Base-by-base conservation (phyloP, 2,888 invertebrate genomes). In the Lymantria monacha region DNA sequence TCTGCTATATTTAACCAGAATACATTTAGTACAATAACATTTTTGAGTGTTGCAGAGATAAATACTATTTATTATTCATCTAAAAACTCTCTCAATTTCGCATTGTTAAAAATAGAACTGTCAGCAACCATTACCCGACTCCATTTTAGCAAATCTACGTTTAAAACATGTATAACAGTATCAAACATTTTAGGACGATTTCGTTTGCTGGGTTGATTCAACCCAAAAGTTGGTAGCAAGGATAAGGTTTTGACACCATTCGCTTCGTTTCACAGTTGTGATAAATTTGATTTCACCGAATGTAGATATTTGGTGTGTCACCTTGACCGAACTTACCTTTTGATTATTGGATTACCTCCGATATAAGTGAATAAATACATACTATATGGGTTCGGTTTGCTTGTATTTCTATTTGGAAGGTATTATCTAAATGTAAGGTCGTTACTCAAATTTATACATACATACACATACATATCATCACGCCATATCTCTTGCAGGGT, bases 231-330 rank as follows among this genome's bases (percentile, higher is more conserved):
- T 53, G 48, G 42, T 42, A 30, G 15, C 42, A n/a, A 38, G 45
- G 70, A 70, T 75, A 73, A 69, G 59, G 49, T 53, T 59, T 55
- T 65, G 69, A 70, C 75, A 74, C 68, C 61, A 60, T 74, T 70
- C 59, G 74, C 56, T 68, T 63, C 64, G 58, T 51, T 68, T 58
- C 66, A 66, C 72, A 63, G 57, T 56, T 46, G 67, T 67, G 60
- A 74, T 57, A 63, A 63, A 67, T 70, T 67, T 65, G 66, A 64
- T 63, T 65, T 62, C 55, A 57, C 67, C 68, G 61, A 70, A 70
- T 67, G 69, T 60, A 55, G 59, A 56, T 42, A 51, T 54, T 51
- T 52, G 52, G 43, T 40, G 51, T 30, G 51, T 58, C 54, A 52
- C 69, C 66, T 61, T 68, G 69, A 68, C 69, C 61, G 56, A 53